Percentiles rank a stretch among this genome's conserved stretches.
phyloP scores from a whole-genome alignment of 2,888 invertebrate genomes.

The Phragmatobia fuliginosa region DNA sequence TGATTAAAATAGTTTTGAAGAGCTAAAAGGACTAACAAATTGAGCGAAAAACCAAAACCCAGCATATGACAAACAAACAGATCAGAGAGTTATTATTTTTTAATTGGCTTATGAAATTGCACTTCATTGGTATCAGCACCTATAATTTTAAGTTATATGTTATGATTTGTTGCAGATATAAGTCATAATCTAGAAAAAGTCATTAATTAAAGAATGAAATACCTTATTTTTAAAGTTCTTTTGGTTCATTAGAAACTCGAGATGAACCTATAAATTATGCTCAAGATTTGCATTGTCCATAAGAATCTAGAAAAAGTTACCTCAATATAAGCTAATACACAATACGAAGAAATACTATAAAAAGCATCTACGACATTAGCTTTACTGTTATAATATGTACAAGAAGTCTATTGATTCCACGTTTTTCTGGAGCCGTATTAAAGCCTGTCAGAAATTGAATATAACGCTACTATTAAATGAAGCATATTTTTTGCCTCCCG shows the following conservation, averaged over 20 bases:
- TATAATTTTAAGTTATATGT: not conserved
- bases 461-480: constrained; percentile 3
- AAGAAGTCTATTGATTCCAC: not conserved
- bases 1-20: not conserved
- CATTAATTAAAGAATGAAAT: too few species aligned
- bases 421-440: constrained; percentile 1
- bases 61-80: not conserved
- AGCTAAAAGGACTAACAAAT: not conserved
- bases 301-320: not conserved
- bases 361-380: not conserved
- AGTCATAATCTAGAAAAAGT: too few species aligned
- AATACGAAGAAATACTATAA: not conserved
- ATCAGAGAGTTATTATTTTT: not conserved
- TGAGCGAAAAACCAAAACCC: not conserved
- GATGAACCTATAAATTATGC: not conserved
- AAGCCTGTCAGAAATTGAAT: constrained; percentile 8
- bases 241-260: not conserved
- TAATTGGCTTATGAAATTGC: not conserved
- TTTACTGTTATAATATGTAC: not conserved
- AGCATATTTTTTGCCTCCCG: not conserved
- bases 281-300: not conserved
- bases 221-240: not conserved
- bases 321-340: not conserved
- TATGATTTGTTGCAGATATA: not conserved
- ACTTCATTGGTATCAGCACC: not conserved